Conservation (phyloP, 2,888 invertebrate genomes). For the Himalopsyche japonica region DNA sequence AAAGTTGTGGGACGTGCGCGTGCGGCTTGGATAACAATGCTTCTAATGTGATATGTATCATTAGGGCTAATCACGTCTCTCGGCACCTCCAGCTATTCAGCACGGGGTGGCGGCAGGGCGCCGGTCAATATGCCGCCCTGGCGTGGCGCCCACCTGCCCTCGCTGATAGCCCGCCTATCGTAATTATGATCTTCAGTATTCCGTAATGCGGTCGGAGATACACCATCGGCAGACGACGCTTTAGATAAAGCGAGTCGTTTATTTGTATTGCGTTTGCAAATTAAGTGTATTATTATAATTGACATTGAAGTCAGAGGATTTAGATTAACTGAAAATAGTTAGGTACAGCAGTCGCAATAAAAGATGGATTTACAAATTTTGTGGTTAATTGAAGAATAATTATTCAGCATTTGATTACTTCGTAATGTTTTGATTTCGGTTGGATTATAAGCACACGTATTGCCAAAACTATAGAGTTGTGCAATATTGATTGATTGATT, state of each 20-base stretch:
- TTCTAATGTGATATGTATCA: slow-evolving; percentile 29
- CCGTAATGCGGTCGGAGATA: neutral
- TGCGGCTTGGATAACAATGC: slow-evolving; percentile 11
- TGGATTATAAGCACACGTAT: no score
- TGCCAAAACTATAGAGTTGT: no score
- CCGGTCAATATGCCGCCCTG: neutral
- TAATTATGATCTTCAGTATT: slow-evolving; percentile 29
- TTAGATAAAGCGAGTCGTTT: neutral
- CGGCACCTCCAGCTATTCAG: neutral
- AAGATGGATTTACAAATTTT: no score
- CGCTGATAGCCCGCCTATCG: slow-evolving; percentile 20
- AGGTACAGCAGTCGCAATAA: no score
- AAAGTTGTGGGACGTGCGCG: slow-evolving; percentile 4
- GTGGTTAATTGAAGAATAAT: no score
- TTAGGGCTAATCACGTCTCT: slow-evolving; percentile 35
- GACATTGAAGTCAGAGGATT: no score
- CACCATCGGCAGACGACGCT: neutral
- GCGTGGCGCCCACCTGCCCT: slow-evolving; percentile 2
- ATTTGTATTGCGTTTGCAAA: neutral
- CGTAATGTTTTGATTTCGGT: no score
- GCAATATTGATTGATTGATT: no score
- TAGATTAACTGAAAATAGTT: no score
- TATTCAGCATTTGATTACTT: no score
- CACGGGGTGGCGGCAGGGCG: neutral
- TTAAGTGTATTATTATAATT: neutral